Base-by-base conservation (phyloP, 2,888 invertebrate species). In the Ferrisia virgata region DNA sequence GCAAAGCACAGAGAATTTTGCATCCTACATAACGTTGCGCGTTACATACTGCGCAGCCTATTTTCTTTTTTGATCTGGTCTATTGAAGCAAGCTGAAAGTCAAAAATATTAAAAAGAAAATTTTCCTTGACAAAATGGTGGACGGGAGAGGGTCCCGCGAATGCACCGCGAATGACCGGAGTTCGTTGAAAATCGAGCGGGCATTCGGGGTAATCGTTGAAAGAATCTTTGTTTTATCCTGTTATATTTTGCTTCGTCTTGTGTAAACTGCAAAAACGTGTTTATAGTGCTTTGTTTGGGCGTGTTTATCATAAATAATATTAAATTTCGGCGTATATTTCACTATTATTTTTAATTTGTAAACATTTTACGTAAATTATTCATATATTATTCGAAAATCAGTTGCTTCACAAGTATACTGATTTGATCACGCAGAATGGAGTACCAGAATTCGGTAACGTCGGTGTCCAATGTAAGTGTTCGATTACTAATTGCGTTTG, bases 171-270 rank as follows among this genome's bases (percentile, higher is more conserved):
- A 36, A 18, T 6, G 36, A 47, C 83, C 78, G 78, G 76, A 64
- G 64, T 58, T 36, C 36, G 82, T 58, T 64, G 82, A 72, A 72
- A 83, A 83, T 83, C 83, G 83, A 83, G 83, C 83, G 83, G 82
- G 82, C 82, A 64, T 64, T 64, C 64, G 58, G 58, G 58, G 83
- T 83, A 83, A 83, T 83, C 83, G 83, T 83, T 83, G 83, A 83
- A 72, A 15, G 76, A 31, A 83, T 83, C 83, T 83, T 83, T 83
- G 83, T 83, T 83, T 83, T 72, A 83, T 83, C 83, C 83, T 83
- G 83, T 83, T 76, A 72, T 83, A 69, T 83, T 83, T 83, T 83
- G 83, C 83, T 83, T 83, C 83, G 69, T 83, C 83, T 83, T 83
- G 83, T 83, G 83, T 83, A 72, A 72, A 40, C 83, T 69, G 72